Evolutionary conservation across 2,797 vertebrate species (phyloP).

Genomic region (Enteromius mattozi): DNA sequence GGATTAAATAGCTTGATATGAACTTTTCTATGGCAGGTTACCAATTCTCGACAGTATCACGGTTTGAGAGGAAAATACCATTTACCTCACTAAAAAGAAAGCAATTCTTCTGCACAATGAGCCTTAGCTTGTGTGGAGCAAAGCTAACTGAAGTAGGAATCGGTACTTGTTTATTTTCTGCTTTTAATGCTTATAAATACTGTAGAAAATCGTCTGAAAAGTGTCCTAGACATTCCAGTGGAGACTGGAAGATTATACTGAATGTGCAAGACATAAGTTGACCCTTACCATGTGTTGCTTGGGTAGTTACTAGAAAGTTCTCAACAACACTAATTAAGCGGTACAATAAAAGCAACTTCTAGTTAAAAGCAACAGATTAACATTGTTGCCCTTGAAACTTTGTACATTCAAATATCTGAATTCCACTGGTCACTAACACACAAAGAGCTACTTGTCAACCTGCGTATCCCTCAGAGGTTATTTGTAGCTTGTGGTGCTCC

Average conservation of each 20-base stretch:
- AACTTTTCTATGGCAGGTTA: constrained; percentile 53
- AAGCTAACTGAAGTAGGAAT: constrained; percentile 2
- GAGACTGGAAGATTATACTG: not conserved
- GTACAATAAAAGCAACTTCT: not conserved
- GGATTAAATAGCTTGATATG: constrained; percentile 71
- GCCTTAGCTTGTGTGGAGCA: not conserved
- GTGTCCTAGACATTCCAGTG: not conserved
- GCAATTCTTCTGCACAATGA: not conserved
- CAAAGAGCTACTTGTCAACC: not conserved
- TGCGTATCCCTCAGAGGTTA: not conserved
- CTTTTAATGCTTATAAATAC: not conserved
- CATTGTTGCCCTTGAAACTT: not conserved
- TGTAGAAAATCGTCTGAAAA: not conserved
- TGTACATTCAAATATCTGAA: not conserved
- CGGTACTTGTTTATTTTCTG: not conserved
- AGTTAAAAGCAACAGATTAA: not conserved
- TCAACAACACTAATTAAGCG: not conserved
- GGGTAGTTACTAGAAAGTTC: not conserved
- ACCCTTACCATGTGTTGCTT: constrained; percentile 10
- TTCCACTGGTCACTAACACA: not conserved
- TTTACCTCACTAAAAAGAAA: not conserved
- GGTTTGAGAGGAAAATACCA: constrained; percentile 2
- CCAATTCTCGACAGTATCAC: constrained; percentile 60
- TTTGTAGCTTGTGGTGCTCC: not conserved
- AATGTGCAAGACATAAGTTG: not conserved